phyloP scores from a whole-genome alignment of 1,140 invertebrate species.

The Glossosoma conforme region DNA sequence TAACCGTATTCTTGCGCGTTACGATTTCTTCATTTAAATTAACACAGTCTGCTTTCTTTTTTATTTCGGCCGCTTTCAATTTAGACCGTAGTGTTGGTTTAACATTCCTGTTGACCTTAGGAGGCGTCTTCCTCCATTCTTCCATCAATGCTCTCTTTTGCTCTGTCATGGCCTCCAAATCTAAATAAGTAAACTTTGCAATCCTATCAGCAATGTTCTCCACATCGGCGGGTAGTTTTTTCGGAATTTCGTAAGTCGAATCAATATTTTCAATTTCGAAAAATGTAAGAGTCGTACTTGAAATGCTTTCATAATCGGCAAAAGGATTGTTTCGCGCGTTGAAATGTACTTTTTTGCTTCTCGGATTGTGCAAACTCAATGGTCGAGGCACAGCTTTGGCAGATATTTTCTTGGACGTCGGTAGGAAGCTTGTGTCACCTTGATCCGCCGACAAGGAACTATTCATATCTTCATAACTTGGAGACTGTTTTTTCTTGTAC shows the following conservation, averaged over 20 bases:
- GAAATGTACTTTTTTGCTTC: conserved; percentile 45
- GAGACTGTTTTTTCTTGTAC: conserved; percentile 37
- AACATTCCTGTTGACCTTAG: conserved; percentile 22
- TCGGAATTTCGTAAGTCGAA: conserved; percentile 33
- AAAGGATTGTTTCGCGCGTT: conserved; percentile 43
- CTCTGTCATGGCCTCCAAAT: conserved; percentile 37
- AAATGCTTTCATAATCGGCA: conserved; percentile 44
- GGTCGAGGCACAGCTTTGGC: conserved; percentile 43
- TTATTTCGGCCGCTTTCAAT: conserved; percentile 16
- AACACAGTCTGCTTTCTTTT: conserved; percentile 9
- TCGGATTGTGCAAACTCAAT: conserved; percentile 40
- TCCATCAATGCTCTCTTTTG: conserved; percentile 38
- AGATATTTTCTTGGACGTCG: conserved; percentile 51
- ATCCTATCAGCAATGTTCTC: conserved; percentile 32
- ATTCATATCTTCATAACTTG: conserved; percentile 48
- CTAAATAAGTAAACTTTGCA: conserved; percentile 47
- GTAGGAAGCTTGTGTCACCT: conserved; percentile 50
- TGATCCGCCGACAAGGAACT: conserved; percentile 53
- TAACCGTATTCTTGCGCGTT: neutral
- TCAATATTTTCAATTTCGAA: conserved; percentile 44
- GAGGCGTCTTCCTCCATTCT: conserved; percentile 40
- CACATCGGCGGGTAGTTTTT: conserved; percentile 4
- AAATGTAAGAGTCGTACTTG: conserved; percentile 44
- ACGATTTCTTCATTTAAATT: conserved; percentile 2
- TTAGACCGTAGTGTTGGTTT: conserved; percentile 15